phyloP scores from a whole-genome alignment of 2,797 vertebrate genomes.

The Spinus olivaceus region DNA sequence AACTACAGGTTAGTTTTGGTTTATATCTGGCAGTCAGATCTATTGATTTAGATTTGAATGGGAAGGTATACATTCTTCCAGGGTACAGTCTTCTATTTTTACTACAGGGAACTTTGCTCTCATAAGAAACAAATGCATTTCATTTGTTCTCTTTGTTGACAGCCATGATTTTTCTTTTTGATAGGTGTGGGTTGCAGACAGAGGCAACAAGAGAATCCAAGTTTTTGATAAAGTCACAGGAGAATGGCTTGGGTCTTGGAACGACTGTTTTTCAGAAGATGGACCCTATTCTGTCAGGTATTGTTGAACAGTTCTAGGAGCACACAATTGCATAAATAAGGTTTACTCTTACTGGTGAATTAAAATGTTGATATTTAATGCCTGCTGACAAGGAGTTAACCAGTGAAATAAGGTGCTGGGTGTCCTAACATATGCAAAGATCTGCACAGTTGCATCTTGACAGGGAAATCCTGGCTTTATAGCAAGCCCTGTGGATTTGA shows the following conservation, averaged over 20 bases:
- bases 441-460: neutral
- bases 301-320: neutral
- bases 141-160: neutral
- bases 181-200: constrained; percentile 95
- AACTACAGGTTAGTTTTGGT: neutral
- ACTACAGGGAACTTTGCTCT: neutral
- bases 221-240: constrained; percentile 89
- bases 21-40: neutral
- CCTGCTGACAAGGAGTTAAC: neutral
- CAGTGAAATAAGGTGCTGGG: neutral
- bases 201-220: constrained; percentile 92
- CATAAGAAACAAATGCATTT: neutral
- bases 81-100: neutral
- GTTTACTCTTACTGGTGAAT: neutral
- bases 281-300: constrained; percentile 91
- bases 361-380: neutral
- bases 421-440: neutral
- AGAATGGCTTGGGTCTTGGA: constrained; percentile 92
- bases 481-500: neutral
- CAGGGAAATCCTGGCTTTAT: neutral
- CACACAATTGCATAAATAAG: neutral
- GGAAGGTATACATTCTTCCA: neutral
- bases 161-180: neutral
- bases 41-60: neutral
- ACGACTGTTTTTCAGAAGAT: constrained; percentile 87